phyloP scores from a whole-genome alignment of 1,140 invertebrate species.

The Bombus superbus region DNA sequence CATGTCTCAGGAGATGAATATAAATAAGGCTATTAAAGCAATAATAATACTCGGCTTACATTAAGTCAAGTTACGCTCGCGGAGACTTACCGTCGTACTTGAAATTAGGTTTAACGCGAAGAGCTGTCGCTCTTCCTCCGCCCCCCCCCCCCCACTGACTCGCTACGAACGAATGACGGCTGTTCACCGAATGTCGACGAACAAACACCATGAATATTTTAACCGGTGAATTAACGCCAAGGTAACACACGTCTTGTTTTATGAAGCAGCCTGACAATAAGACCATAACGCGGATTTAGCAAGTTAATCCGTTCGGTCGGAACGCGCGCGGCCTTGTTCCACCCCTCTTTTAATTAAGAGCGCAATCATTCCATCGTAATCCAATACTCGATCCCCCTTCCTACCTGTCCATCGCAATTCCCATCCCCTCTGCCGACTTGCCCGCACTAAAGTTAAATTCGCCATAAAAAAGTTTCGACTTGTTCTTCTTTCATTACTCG shows the following conservation, averaged over 20 bases:
- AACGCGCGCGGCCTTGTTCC: constrained; percentile 40
- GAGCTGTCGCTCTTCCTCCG: background rate
- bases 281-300: constrained; percentile 58
- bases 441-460: constrained; percentile 58
- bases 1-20: constrained; percentile 59
- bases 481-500: constrained; percentile 7
- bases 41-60: constrained; percentile 51
- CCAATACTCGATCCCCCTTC: constrained; percentile 61
- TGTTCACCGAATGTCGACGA: constrained; percentile 18
- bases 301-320: constrained; percentile 59
- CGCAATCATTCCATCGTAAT: constrained; percentile 69
- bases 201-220: constrained; percentile 37
- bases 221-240: constrained; percentile 5
- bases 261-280: constrained; percentile 61
- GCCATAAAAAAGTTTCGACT: constrained; percentile 53
- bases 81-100: constrained; percentile 8
- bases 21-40: constrained; percentile 67
- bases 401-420: constrained; percentile 17
- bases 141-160: too few relatives aligned
- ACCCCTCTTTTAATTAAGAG: constrained; percentile 60
- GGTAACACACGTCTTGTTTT: constrained; percentile 38
- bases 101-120: constrained; percentile 27
- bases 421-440: background rate
- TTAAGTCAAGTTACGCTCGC: constrained; percentile 29
- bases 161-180: background rate